Percentiles rank a stretch among this genome's conserved stretches.
Evolutionary conservation across 1,140 invertebrate genomes (phyloP).

Genomic region (Atta cephalotes): DNA sequence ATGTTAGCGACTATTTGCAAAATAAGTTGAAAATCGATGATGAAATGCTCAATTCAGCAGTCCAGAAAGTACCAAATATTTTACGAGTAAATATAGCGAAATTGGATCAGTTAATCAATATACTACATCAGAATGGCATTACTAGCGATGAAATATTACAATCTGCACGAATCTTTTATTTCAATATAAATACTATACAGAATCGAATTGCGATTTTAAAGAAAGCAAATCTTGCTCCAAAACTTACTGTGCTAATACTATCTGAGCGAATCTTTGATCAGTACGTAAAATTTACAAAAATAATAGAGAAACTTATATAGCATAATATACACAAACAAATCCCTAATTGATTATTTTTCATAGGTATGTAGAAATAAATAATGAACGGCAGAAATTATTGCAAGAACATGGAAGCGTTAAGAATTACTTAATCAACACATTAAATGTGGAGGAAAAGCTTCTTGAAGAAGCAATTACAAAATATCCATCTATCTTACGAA

Average conservation of each 20-base stretch:
- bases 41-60: not conserved
- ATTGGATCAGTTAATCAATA: conserved; percentile 20
- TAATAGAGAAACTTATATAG: not conserved
- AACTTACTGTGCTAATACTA: not conserved
- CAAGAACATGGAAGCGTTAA: conserved; percentile 8
- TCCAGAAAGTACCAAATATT: conserved; percentile 8
- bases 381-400: not conserved
- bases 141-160: conserved; percentile 35
- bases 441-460: not conserved
- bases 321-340: not conserved
- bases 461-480: not conserved
- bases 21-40: conserved; percentile 25
- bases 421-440: not conserved
- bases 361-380: not conserved
- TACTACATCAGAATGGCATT: conserved; percentile 30
- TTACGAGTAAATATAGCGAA: conserved; percentile 1
- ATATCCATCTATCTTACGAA: not conserved
- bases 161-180: not conserved
- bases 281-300: conserved; percentile 16
- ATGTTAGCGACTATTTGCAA: conserved; percentile 28
- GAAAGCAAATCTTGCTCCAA: not conserved
- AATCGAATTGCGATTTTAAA: conserved; percentile 18
- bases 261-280: not conserved
- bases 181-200: conserved; percentile 1
- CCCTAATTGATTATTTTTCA: not conserved